phyloP scores from a whole-genome alignment of 2,113 vertebrate species.

The Odocoileus hemionus region DNA sequence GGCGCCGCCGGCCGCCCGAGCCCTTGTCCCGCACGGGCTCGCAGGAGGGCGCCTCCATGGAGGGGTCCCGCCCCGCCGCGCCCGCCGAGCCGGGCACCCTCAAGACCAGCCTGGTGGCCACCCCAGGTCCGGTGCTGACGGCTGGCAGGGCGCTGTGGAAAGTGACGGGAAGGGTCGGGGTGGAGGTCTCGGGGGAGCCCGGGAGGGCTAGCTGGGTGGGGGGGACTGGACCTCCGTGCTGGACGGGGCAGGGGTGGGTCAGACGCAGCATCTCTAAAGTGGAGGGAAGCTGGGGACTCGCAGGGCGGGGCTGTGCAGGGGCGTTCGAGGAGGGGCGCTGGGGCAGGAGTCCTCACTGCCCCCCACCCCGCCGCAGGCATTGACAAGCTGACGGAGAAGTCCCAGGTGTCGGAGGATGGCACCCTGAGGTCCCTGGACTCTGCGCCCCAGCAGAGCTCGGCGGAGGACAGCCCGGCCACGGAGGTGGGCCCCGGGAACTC shows the following conservation, averaged over 20 bases:
- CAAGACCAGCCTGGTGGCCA: conserved; percentile 94
- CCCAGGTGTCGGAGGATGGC: conserved; percentile 97
- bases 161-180: rapidly evolving
- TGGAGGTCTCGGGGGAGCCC: not conserved
- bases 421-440: conserved; percentile 91
- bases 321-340: not conserved
- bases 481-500: conserved; percentile 83
- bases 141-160: not conserved
- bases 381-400: conserved; percentile 97
- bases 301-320: not conserved
- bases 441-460: conserved; percentile 68
- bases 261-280: not conserved
- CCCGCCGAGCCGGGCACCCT: conserved; percentile 95
- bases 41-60: conserved; percentile 95
- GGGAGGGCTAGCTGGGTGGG: no score
- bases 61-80: conserved; percentile 93
- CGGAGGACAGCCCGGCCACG: conserved; percentile 73
- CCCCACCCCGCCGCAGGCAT: conserved; percentile 81
- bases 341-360: not conserved
- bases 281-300: not conserved
- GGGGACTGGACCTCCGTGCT: not conserved
- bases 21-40: conserved; percentile 93
- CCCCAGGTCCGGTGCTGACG: conserved; percentile 85
- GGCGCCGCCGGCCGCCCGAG: conserved; percentile 88
- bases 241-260: not conserved